These are phyloP conservation scores for Nomada lathburiana DNA, from an alignment of 2,888 invertebrate species.

Conservation along the genomic window DNA sequence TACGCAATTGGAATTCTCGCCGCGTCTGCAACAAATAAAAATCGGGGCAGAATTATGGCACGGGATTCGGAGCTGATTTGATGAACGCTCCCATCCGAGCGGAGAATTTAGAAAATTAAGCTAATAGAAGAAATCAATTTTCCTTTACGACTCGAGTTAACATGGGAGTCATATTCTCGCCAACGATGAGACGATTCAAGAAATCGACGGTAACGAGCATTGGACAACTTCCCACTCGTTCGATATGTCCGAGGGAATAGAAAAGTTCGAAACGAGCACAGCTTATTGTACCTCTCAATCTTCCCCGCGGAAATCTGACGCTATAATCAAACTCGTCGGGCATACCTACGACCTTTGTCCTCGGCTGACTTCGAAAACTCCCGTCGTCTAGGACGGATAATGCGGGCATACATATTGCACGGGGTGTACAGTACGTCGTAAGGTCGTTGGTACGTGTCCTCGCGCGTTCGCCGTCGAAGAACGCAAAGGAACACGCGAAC, in stretches of 20 bases:
- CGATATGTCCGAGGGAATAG: conserved; percentile 15
- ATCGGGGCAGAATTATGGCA: background rate
- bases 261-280: conserved; percentile 40
- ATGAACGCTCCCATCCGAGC: background rate
- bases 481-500: conserved; percentile 64
- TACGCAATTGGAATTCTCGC: background rate
- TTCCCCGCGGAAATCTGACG: conserved; percentile 63
- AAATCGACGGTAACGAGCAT: conserved; percentile 42
- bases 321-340: conserved; percentile 65
- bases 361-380: conserved; percentile 62
- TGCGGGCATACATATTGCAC: conserved; percentile 64
- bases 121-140: background rate
- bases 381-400: conserved; percentile 64
- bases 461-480: conserved; percentile 58
- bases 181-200: conserved; percentile 12
- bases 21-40: background rate
- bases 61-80: background rate
- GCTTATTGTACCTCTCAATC: conserved; percentile 68
- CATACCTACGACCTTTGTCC: conserved; percentile 63
- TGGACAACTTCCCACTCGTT: conserved; percentile 17
- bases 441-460: conserved; percentile 60
- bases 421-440: conserved; percentile 38
- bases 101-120: background rate
- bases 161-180: conserved; percentile 1
- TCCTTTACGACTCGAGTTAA: background rate